Base-by-base conservation (phyloP, 1,140 invertebrate species). In the Lethocerus indicus region DNA sequence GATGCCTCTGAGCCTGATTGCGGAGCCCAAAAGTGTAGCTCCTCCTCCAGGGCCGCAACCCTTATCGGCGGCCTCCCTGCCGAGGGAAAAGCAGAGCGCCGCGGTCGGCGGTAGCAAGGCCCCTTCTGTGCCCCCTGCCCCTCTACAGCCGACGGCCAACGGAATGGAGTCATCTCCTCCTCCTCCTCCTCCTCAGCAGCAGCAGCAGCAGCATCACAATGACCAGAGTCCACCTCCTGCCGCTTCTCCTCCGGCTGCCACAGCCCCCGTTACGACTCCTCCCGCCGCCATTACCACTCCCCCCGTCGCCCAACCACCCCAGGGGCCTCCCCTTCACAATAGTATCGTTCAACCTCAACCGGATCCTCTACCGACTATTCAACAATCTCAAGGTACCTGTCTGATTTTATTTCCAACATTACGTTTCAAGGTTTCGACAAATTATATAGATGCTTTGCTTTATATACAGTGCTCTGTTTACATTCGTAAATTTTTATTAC, bases 1-100 rank as follows among this genome's bases (percentile, higher is more conserved):
- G 24, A 51, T 53, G 47, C 52, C 54, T 42, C 25, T 58, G 6
- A 57, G 56, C 45, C 42, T 57, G 12, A 56, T 56, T 32, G 21
- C 54, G 18, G 54, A 56, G 26, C 51, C 56, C 24, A 56, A 56
- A 40, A n/a, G n/a, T n/a, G n/a, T n/a, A 27, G 12, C 36, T n/a
- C 21, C n/a, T 20, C 47, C 28, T 40, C 32, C 21, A 24, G 46
- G 24, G 25, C 47, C 46, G 27, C 46, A 45, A 18, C 40, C 44
- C 18, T 46, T 52, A 23, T 53, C 52, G 26, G 50, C 49, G 24
- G 28, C 52, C 7, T 41, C 47, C 4, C 40, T 42, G n/a, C 52
- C 54, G 16, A 48, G 49, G 3, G 55, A 56, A 35, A 56, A 56
- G 44, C 46, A 47, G n/a, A n/a, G n/a, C n/a, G n/a, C n/a, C n/a